These are phyloP conservation scores for Eupristina koningsbergeri DNA, from an alignment of 1,140 invertebrate genomes.

Conservation along the genomic window DNA sequence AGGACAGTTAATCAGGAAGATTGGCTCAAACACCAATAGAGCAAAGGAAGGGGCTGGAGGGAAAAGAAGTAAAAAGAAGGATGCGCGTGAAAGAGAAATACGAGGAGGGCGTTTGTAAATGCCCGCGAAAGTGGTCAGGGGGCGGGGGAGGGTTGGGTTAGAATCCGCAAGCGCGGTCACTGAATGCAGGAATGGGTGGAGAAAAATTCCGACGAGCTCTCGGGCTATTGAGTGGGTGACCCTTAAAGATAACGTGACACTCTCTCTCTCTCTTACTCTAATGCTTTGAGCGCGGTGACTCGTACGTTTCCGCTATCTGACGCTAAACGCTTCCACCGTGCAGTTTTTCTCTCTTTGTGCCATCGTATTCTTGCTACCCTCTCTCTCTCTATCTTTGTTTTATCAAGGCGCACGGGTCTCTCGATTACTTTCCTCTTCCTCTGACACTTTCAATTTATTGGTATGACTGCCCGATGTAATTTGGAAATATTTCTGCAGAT, in stretches of 20 bases:
- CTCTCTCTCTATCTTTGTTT: constrained; percentile 7
- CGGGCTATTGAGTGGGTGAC: constrained; percentile 41
- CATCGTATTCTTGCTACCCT: no score
- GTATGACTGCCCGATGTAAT: not conserved
- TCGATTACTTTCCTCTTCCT: constrained; percentile 17
- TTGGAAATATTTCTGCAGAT: not conserved
- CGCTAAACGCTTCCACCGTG: constrained; percentile 55
- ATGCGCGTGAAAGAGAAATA: constrained; percentile 29
- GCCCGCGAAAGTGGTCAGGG: not conserved
- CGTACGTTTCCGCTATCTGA: constrained; percentile 65
- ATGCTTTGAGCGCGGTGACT: constrained; percentile 50
- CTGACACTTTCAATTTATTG: constrained; percentile 50
- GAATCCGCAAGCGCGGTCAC: constrained; percentile 4
- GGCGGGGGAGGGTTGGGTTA: not conserved
- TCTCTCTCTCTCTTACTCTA: constrained; percentile 19
- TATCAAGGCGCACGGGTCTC: not conserved
- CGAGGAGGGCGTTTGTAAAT: constrained; percentile 30
- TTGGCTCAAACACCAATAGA: not conserved
- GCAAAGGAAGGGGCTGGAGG: not conserved
- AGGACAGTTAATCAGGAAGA: constrained; percentile 17
- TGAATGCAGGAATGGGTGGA: not conserved
- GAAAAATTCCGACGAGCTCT: constrained; percentile 30
- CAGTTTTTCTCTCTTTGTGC: constrained; percentile 41
- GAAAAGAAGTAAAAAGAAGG: no score
- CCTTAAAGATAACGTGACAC: constrained; percentile 37